These are phyloP conservation scores for Heliothis peltigera DNA, from an alignment of 2,888 invertebrate species.

Conservation along the genomic window DNA sequence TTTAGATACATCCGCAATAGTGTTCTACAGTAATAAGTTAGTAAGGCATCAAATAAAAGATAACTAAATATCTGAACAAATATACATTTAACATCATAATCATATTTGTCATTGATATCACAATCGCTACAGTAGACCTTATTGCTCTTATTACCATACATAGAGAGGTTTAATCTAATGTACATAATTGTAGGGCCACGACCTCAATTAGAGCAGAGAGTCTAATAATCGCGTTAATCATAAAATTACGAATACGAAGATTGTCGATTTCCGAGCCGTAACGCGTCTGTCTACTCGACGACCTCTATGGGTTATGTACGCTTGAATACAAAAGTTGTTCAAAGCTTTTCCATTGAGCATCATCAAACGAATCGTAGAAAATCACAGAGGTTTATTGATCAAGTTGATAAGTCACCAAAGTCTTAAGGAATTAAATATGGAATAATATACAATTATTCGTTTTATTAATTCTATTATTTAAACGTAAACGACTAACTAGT, in stretches of 20 bases:
- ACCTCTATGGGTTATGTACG: constrained; percentile 71
- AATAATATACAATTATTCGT: neutral
- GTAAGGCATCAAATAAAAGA: constrained; percentile 39
- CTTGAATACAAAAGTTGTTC: constrained; percentile 46
- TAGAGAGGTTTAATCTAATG: constrained; percentile 63
- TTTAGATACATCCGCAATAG: constrained; percentile 25
- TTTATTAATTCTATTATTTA: neutral
- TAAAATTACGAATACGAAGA: constrained; percentile 79
- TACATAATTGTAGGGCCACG: constrained; percentile 76
- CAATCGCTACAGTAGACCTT: constrained; percentile 41
- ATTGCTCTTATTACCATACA: constrained; percentile 48
- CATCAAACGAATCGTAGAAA: neutral
- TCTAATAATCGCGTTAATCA: constrained; percentile 81
- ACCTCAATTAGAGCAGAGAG: constrained; percentile 79
- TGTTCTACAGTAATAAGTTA: constrained; percentile 34
- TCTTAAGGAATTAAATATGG: constrained; percentile 11
- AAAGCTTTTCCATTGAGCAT: constrained; percentile 20
- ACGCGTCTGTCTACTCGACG: constrained; percentile 63
- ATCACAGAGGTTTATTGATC: neutral
- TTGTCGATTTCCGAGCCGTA: constrained; percentile 76
- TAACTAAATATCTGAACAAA: constrained; percentile 28
- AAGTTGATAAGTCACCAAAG: constrained; percentile 19
- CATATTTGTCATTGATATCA: constrained; percentile 50
- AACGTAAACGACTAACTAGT: too few relatives aligned
- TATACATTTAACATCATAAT: constrained; percentile 34